A percentile compares a stretch with the other conserved stretches of the same genome.
These are phyloP conservation scores for Eilema depressum DNA, from an alignment of 2,888 invertebrate genomes.

Conservation along the genomic window DNA sequence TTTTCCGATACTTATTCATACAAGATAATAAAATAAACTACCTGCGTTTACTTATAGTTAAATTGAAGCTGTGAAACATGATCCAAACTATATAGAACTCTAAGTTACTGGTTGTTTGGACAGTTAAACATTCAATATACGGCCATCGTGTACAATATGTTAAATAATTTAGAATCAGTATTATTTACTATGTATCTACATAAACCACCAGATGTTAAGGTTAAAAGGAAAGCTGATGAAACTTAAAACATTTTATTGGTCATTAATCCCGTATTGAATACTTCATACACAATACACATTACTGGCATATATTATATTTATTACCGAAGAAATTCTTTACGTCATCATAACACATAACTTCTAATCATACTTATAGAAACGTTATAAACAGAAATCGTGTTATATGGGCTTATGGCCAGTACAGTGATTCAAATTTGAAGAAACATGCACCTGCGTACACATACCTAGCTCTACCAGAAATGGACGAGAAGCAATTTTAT, in stretches of 20 bases:
- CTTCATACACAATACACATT: no score
- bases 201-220: neutral
- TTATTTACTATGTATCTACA: neutral
- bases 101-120: constrained; percentile 21
- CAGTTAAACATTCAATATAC: constrained; percentile 28
- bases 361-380: neutral
- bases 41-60: constrained; percentile 29
- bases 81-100: constrained; percentile 24
- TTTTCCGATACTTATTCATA: constrained; percentile 38
- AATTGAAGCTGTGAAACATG: constrained; percentile 36
- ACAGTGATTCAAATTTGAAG: neutral
- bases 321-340: neutral
- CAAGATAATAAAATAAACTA: constrained; percentile 28
- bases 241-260: neutral
- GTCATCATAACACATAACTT: neutral
- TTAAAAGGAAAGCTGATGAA: neutral
- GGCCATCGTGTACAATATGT: constrained; percentile 12
- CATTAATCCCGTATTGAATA: neutral
- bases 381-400: constrained; percentile 1
- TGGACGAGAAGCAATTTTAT: constrained; percentile 46
- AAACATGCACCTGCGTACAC: neutral
- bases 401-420: neutral
- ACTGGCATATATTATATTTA: neutral
- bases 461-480: neutral
- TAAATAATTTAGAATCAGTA: constrained; percentile 29